These are phyloP conservation scores for Drosophila picticornis DNA, from an alignment of 2,888 invertebrate species.

Conservation along the genomic window DNA sequence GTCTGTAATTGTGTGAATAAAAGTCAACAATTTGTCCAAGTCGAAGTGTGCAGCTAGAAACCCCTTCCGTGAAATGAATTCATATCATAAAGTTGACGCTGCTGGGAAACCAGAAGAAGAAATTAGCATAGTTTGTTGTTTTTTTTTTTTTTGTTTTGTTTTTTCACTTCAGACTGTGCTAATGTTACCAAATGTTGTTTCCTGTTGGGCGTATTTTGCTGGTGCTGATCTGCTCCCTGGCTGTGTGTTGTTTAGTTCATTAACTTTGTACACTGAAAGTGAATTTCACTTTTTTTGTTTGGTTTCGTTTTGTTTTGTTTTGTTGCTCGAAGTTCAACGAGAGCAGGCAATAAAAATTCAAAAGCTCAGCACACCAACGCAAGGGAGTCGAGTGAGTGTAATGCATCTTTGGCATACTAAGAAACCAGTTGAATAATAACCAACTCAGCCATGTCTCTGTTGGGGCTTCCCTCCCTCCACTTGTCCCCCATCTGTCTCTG, in stretches of 20 bases:
- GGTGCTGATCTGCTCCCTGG: slow-evolving; percentile 11
- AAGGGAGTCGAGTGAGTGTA: slow-evolving; percentile 35
- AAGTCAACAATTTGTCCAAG: slow-evolving; percentile 74
- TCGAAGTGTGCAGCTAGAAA: slow-evolving; percentile 1
- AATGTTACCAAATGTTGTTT: slow-evolving; percentile 64
- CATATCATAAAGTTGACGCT: slow-evolving; percentile 60
- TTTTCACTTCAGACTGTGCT: slow-evolving; percentile 58
- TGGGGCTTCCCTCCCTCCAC: slow-evolving; percentile 6
- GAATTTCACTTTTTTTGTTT: slow-evolving; percentile 69
- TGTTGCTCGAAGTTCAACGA: slow-evolving; percentile 72
- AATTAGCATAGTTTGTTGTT: slow-evolving; percentile 69
- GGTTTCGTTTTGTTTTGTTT: slow-evolving; percentile 5
- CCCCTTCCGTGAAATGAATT: slow-evolving; percentile 63
- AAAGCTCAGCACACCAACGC: slow-evolving; percentile 22
- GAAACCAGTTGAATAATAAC: slow-evolving; percentile 78
- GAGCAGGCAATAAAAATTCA: slow-evolving; percentile 50
- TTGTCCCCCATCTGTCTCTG: background rate
- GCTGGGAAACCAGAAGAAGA: slow-evolving; percentile 55
- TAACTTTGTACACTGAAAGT: slow-evolving; percentile 66
- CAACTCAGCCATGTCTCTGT: slow-evolving; percentile 57
- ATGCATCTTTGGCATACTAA: slow-evolving; percentile 63
- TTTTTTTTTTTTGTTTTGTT: slow-evolving; percentile 1
- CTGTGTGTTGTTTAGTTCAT: slow-evolving; percentile 57
- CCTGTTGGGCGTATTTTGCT: slow-evolving; percentile 46
- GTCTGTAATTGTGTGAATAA: slow-evolving; percentile 79